These are phyloP conservation scores for Sesamia inferens DNA, from an alignment of 2,888 invertebrate species.

Conservation along the genomic window DNA sequence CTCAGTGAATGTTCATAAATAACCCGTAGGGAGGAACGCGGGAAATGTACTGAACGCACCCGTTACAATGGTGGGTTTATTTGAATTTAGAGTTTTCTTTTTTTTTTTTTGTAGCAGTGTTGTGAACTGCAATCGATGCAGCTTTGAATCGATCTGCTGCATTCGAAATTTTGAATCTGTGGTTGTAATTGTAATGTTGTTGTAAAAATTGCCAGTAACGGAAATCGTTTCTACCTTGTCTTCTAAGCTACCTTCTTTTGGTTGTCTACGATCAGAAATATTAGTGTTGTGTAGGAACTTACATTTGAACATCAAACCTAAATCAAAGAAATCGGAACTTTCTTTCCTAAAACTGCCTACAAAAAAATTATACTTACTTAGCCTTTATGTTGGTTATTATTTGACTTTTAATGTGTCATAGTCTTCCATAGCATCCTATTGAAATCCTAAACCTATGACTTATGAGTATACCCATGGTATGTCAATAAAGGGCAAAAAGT, in stretches of 20 bases:
- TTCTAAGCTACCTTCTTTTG: background rate
- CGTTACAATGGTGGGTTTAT: constrained; percentile 67
- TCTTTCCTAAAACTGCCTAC: background rate
- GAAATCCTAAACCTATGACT: too few relatives aligned
- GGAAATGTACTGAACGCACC: constrained; percentile 71
- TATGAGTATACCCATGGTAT: background rate
- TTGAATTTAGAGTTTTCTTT: constrained; percentile 62
- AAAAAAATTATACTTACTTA: too few relatives aligned
- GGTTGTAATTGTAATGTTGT: background rate
- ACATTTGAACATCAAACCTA: background rate
- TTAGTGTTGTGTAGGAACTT: background rate
- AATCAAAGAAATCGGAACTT: background rate
- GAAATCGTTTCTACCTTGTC: too few relatives aligned
- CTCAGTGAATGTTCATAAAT: constrained; percentile 93
- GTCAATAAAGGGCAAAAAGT: background rate
- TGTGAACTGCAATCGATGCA: constrained; percentile 11
- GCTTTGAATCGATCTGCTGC: constrained; percentile 3
- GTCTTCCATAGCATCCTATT: background rate
- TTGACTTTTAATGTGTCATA: background rate
- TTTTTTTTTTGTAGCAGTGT: constrained; percentile 24
- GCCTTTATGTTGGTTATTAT: too few relatives aligned
- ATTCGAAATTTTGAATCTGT: background rate
- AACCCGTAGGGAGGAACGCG: constrained; percentile 81
- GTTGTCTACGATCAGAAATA: background rate
- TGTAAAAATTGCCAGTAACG: background rate